phyloP scores from a whole-genome alignment of 37 sponge, comb jelly and placozoan species.

The Sycon ciliatum region DNA sequence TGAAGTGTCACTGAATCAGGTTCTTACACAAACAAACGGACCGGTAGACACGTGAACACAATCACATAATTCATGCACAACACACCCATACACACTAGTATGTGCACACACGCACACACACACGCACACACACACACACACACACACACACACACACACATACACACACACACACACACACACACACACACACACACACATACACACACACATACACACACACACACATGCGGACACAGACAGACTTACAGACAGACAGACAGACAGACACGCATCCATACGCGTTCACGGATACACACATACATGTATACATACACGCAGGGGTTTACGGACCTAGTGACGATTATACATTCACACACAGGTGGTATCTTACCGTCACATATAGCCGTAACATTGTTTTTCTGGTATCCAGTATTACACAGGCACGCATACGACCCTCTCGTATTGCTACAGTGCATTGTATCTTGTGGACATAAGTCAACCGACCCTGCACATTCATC shows the following conservation, averaged over 20 bases:
- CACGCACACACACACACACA: not conserved
- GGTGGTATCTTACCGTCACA: no score
- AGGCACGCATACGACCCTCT: no score
- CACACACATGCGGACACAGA: not conserved
- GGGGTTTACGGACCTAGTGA: no score
- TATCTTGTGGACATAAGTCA: no score
- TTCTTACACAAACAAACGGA: no score
- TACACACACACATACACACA: not conserved
- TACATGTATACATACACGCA: not conserved
- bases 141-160: constrained; percentile 1
- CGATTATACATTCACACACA: no score
- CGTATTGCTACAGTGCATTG: no score
- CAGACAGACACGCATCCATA: not conserved
- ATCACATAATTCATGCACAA: not conserved
- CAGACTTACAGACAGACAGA: not conserved
- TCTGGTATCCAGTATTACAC: no score
- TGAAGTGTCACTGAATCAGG: no score
- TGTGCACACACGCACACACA: not conserved
- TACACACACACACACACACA: constrained; percentile 1
- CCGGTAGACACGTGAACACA: not conserved
- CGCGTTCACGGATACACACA: not conserved
- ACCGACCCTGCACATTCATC: no score
- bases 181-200: constrained; percentile 5
- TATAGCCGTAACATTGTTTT: no score
- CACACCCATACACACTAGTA: not conserved